phyloP scores from a whole-genome alignment of 2,797 vertebrate genomes.

The Nothura maculosa region DNA sequence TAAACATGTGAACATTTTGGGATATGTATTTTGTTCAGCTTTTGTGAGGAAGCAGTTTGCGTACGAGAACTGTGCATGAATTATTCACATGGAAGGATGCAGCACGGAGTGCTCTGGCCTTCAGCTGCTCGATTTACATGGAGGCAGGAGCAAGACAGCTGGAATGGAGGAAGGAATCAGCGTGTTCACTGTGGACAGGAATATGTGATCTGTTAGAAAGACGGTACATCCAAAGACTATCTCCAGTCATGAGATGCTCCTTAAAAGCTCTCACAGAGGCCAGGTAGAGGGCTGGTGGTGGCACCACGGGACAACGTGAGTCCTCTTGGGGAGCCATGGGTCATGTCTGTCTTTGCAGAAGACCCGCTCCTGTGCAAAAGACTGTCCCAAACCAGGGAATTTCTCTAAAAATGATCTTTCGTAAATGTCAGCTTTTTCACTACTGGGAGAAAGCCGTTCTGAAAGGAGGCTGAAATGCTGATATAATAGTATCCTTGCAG shows the following conservation, averaged over 20 bases:
- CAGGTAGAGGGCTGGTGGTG: neutral
- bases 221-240: neutral
- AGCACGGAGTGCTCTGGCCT: neutral
- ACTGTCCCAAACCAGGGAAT: neutral
- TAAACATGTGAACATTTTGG: neutral
- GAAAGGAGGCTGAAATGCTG: neutral
- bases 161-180: neutral
- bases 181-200: neutral
- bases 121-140: neutral
- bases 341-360: neutral
- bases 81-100: neutral
- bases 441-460: neutral
- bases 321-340: neutral
- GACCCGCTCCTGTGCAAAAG: neutral
- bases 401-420: neutral
- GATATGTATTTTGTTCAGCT: neutral
- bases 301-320: neutral
- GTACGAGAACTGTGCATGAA: neutral
- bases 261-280: neutral
- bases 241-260: neutral
- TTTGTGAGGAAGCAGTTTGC: neutral
- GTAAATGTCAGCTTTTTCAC: neutral
- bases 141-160: neutral
- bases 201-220: constrained; percentile 22
- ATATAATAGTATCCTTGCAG: neutral